phyloP scores from a whole-genome alignment of 2,888 invertebrate genomes.

The Prosopocoilus inquinatus region DNA sequence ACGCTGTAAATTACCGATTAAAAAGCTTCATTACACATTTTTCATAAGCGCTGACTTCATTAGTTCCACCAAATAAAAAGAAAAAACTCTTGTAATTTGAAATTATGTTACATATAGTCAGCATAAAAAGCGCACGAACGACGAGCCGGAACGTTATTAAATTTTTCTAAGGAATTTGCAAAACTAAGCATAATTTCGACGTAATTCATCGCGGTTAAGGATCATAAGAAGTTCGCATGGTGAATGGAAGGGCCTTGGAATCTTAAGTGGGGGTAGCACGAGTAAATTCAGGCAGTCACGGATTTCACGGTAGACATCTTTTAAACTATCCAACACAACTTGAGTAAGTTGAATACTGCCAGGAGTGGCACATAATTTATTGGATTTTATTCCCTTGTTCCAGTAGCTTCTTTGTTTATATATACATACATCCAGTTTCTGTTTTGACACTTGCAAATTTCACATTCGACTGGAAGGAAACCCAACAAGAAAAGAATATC shows the following conservation, averaged over 20 bases:
- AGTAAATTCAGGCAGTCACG: constrained; percentile 14
- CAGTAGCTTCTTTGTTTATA: too few species aligned
- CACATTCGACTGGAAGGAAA: too few species aligned
- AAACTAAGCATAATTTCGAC: not conserved
- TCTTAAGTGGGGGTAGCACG: constrained; percentile 4
- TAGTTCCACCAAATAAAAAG: not conserved
- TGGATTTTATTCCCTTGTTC: not conserved
- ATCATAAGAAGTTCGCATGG: not conserved
- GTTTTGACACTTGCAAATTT: too few species aligned
- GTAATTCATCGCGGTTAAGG: constrained; percentile 1
- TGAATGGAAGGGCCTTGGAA: constrained; percentile 3
- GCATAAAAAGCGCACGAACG: not conserved
- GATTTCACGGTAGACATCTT: constrained; percentile 4
- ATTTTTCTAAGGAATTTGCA: not conserved
- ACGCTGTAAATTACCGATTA: not conserved
- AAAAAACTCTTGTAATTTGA: too few species aligned
- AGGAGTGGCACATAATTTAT: not conserved
- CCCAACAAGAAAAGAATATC: too few species aligned
- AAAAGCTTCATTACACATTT: not conserved
- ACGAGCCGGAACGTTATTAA: not conserved
- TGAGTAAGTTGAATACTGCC: not conserved
- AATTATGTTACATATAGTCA: too few species aligned
- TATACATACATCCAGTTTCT: too few species aligned
- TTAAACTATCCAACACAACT: constrained; percentile 1
- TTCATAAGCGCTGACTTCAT: constrained; percentile 1